Evolutionary conservation across 2,113 vertebrate genomes (phyloP).

Genomic region (Girardinichthys multiradiatus): DNA sequence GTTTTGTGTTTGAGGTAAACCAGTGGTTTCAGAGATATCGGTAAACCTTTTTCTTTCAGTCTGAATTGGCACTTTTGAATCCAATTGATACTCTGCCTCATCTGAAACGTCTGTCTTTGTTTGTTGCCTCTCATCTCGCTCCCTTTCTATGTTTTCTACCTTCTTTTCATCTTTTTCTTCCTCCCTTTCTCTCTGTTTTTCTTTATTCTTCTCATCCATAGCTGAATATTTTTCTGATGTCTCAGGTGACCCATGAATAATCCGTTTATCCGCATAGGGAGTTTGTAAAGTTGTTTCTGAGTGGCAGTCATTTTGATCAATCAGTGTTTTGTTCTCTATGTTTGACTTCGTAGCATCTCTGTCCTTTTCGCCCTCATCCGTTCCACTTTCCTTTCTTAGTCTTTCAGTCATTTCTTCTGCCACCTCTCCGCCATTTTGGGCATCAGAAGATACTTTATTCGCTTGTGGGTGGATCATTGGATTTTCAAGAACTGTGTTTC

Average conservation of each 20-base stretch:
- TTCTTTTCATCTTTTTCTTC: slow-evolving; percentile 12
- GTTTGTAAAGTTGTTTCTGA: slow-evolving; percentile 38
- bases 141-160: slow-evolving; percentile 30
- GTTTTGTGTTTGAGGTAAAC: slow-evolving; percentile 8
- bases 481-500: slow-evolving; percentile 45
- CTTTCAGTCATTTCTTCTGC: slow-evolving; percentile 37
- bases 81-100: background rate
- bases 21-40: slow-evolving; percentile 17
- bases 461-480: slow-evolving; percentile 50
- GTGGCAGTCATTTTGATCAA: slow-evolving; percentile 41
- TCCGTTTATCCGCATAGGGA: slow-evolving; percentile 16
- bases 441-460: slow-evolving; percentile 42
- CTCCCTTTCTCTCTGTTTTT: slow-evolving; percentile 14
- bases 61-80: slow-evolving; percentile 28
- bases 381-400: slow-evolving; percentile 22
- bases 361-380: slow-evolving; percentile 11
- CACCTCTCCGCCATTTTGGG: slow-evolving; percentile 76
- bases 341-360: slow-evolving; percentile 27
- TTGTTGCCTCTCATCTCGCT: slow-evolving; percentile 13
- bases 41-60: slow-evolving; percentile 23
- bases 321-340: slow-evolving; percentile 39
- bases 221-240: slow-evolving; percentile 8
- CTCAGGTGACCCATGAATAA: slow-evolving; percentile 18
- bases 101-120: slow-evolving; percentile 28
- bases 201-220: slow-evolving; percentile 22